Percentiles rank a stretch among this genome's conserved stretches.
phyloP scores from a whole-genome alignment of 2,797 vertebrate species.

The Sebastes diploproa region DNA sequence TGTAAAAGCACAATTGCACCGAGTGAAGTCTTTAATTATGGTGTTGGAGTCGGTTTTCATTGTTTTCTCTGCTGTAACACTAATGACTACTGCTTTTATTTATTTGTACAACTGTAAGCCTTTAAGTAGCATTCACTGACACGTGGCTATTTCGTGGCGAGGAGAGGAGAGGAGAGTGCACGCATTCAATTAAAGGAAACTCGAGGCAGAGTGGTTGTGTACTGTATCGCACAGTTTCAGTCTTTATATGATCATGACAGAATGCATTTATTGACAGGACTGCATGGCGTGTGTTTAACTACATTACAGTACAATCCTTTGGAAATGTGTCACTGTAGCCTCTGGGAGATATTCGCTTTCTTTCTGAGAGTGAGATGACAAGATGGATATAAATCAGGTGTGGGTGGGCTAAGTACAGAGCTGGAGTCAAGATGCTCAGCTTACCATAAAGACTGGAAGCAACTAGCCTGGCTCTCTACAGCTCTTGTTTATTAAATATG shows the following conservation, averaged over 20 bases:
- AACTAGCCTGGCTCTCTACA: no score
- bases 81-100: slow-evolving; percentile 48
- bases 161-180: neutral
- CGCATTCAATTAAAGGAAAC: neutral
- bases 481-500: neutral
- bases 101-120: slow-evolving; percentile 34
- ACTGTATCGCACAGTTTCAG: neutral
- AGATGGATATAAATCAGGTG: neutral
- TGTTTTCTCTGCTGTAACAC: slow-evolving; percentile 9
- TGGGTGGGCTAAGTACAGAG: neutral
- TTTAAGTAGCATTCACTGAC: neutral
- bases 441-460: no score
- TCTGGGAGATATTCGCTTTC: neutral
- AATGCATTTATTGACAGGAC: neutral
- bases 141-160: neutral
- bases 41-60: neutral
- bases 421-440: neutral
- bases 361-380: neutral
- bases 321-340: neutral
- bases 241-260: neutral
- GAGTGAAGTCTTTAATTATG: neutral
- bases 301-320: neutral
- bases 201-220: neutral
- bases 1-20: slow-evolving; percentile 13
- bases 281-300: neutral